These are phyloP conservation scores for Pyrgilauda ruficollis DNA, from an alignment of 2,113 vertebrate genomes.

Conservation along the genomic window DNA sequence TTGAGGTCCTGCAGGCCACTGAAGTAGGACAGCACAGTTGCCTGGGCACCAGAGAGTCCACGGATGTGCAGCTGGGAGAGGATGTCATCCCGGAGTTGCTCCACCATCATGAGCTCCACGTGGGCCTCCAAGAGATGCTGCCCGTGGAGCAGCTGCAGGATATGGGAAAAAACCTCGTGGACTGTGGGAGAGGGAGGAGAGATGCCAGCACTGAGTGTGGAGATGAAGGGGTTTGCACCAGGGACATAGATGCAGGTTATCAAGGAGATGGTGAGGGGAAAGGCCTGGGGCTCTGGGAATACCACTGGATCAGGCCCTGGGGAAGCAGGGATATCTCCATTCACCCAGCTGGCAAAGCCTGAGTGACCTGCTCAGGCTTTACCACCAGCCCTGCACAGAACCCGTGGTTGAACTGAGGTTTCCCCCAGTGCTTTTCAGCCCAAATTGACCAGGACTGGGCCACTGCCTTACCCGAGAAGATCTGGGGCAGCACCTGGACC, in stretches of 20 bases:
- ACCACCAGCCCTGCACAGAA: neutral
- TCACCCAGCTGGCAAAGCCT: neutral
- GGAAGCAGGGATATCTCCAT: neutral
- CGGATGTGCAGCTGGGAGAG: constrained; percentile 77
- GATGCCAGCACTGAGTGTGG: neutral
- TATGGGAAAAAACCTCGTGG: constrained; percentile 80
- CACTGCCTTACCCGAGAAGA: constrained; percentile 82
- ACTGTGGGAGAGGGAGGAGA: constrained; percentile 73
- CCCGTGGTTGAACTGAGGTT: fast-evolving
- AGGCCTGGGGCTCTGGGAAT: neutral
- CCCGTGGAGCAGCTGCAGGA: constrained; percentile 81
- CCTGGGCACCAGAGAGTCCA: neutral
- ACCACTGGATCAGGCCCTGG: neutral
- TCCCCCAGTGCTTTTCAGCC: neutral
- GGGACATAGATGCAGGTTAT: neutral
- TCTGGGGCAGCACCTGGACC: constrained; percentile 86
- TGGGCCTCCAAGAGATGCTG: constrained; percentile 88
- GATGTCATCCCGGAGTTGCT: constrained; percentile 85
- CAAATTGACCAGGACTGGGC: fast-evolving
- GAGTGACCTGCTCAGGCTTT: neutral
- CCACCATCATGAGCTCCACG: constrained; percentile 83
- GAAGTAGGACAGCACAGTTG: constrained; percentile 81
- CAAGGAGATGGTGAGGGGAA: neutral
- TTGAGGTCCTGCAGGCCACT: constrained; percentile 83
- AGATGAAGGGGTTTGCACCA: fast-evolving